Evolutionary conservation across 2,888 invertebrate genomes (phyloP).

Genomic region (Cyrtodaria siliqua): DNA sequence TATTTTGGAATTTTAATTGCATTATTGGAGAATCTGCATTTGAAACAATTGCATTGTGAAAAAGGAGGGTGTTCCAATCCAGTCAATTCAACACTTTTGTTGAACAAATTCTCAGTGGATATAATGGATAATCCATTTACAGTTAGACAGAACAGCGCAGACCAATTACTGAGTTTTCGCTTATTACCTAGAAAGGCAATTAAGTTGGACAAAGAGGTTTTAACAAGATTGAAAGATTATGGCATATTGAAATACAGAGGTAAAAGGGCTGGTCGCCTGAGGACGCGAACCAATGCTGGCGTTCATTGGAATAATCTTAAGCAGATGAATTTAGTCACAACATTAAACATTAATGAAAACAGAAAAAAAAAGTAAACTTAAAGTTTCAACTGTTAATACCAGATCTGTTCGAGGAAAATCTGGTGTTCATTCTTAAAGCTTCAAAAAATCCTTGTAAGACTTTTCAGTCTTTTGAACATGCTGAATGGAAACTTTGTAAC

Average conservation of each 20-base stretch:
- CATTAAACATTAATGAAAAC: constrained; percentile 2
- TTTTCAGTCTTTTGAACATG: constrained; percentile 35
- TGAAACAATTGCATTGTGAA: background rate
- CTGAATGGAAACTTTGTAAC: constrained; percentile 25
- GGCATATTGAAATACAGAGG: background rate
- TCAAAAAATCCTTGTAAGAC: constrained; percentile 10
- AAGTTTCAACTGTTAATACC: constrained; percentile 10
- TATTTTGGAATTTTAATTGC: background rate
- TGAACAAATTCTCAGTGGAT: background rate
- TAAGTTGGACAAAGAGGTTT: constrained; percentile 1
- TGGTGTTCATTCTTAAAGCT: constrained; percentile 3
- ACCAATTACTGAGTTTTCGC: constrained; percentile 3
- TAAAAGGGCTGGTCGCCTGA: constrained; percentile 1
- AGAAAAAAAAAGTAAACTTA: constrained; percentile 5
- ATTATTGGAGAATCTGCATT: background rate
- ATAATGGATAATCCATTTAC: constrained; percentile 2
- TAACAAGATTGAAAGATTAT: background rate
- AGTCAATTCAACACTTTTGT: background rate
- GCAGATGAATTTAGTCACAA: background rate
- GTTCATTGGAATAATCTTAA: background rate
- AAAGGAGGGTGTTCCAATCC: background rate
- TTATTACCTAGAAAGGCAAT: background rate
- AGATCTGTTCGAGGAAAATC: background rate
- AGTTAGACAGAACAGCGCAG: constrained; percentile 2
- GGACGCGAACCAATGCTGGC: background rate